Evolutionary conservation across 2,113 vertebrate genomes (phyloP).

Genomic region (Hypanus sabinus): DNA sequence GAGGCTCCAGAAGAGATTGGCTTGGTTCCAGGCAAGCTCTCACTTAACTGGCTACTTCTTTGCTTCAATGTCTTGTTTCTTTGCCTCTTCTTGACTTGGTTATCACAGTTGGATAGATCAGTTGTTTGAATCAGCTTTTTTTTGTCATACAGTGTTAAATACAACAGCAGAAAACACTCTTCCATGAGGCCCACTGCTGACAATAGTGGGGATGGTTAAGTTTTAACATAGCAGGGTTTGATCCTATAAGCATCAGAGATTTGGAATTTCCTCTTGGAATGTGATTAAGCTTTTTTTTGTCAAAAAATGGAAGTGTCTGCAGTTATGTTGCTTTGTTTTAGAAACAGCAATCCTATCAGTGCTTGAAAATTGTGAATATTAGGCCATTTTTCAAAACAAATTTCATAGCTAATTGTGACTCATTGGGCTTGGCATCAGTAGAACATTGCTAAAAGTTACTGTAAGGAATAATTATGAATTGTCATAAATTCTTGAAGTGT

Average conservation of each 20-base stretch:
- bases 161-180: not conserved
- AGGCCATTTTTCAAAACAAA: not conserved
- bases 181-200: not conserved
- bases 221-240: not conserved
- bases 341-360: not conserved
- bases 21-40: conserved; percentile 2
- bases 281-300: not conserved
- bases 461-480: not conserved
- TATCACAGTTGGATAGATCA: conserved; percentile 29
- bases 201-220: not conserved
- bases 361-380: not conserved
- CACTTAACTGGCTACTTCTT: not conserved
- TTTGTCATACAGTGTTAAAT: not conserved
- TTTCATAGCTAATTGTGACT: not conserved
- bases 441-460: not conserved
- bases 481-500: not conserved
- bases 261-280: not conserved
- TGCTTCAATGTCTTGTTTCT: not conserved
- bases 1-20: conserved; percentile 4
- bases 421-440: not conserved
- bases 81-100: not conserved
- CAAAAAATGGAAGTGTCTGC: no score
- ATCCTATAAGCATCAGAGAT: not conserved
- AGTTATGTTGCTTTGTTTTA: not conserved
- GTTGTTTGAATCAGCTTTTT: not conserved